Conservation (phyloP, 2,113 vertebrate genomes). For the Neogale vison region DNA sequence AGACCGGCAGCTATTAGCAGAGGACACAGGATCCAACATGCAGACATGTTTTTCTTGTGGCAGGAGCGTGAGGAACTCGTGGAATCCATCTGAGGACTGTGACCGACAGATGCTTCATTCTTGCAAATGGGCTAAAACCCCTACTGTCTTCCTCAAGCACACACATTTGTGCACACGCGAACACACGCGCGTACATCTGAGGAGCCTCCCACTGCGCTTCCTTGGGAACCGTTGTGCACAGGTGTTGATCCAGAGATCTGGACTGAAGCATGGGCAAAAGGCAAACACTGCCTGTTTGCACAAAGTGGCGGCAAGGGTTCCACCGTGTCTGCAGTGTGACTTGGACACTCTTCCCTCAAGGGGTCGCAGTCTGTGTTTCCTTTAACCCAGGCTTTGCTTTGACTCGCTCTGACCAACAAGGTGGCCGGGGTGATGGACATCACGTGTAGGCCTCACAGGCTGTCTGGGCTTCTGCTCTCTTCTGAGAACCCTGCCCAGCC, state of each 20-base stretch:
- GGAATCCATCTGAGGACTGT: rapidly evolving
- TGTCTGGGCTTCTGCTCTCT: background rate
- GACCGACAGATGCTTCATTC: background rate
- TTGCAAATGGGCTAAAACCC: background rate
- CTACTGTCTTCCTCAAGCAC: background rate
- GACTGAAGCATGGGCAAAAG: background rate
- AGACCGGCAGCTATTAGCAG: background rate
- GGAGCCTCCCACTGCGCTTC: background rate
- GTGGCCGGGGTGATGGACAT: background rate
- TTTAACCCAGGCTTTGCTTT: background rate
- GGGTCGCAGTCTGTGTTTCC: background rate
- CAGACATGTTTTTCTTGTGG: background rate
- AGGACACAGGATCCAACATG: background rate
- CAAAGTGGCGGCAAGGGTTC: background rate
- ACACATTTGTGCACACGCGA: no score
- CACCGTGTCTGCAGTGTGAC: background rate
- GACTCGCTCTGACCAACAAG: background rate
- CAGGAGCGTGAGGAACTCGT: background rate
- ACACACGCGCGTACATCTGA: rapidly evolving
- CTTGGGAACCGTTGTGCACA: background rate
- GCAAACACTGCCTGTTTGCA: background rate
- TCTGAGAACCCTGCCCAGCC: no score
- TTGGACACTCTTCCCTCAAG: background rate
- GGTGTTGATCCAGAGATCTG: no score
- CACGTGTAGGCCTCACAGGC: background rate